phyloP scores from a whole-genome alignment of 2,888 invertebrate species.

The Drosophila fulvimacula region DNA sequence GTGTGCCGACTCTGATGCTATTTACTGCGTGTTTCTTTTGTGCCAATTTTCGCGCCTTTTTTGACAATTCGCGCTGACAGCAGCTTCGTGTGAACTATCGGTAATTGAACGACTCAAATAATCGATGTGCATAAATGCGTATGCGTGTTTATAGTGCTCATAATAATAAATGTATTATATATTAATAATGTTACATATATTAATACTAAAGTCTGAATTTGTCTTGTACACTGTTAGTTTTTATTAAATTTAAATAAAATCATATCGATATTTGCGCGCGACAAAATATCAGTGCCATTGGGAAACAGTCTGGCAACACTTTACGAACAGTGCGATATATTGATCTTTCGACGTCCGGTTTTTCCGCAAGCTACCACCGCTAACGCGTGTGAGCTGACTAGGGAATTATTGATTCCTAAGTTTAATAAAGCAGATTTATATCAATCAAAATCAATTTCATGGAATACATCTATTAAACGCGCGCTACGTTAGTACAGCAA shows the following conservation, averaged over 20 bases:
- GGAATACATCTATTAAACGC: constrained; percentile 1
- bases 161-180: not conserved
- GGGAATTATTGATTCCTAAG: constrained; percentile 48
- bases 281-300: not conserved
- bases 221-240: not conserved
- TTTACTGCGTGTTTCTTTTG: constrained; percentile 50
- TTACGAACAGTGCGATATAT: not conserved
- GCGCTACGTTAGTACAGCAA: constrained; percentile 2
- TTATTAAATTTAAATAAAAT: not conserved
- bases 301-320: not conserved
- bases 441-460: constrained; percentile 3
- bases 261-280: not conserved
- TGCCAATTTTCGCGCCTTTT: constrained; percentile 67
- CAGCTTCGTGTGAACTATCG: constrained; percentile 6
- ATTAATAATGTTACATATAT: not conserved
- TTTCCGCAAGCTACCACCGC: constrained; percentile 23
- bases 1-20: constrained; percentile 32
- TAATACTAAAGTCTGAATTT: not conserved
- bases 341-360: not conserved
- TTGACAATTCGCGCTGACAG: constrained; percentile 29
- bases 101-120: not conserved
- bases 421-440: constrained; percentile 5
- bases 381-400: constrained; percentile 36
- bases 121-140: not conserved
- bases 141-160: not conserved